These are phyloP conservation scores for Gonioctena quinquepunctata DNA, from an alignment of 1,140 invertebrate genomes.

Conservation along the genomic window DNA sequence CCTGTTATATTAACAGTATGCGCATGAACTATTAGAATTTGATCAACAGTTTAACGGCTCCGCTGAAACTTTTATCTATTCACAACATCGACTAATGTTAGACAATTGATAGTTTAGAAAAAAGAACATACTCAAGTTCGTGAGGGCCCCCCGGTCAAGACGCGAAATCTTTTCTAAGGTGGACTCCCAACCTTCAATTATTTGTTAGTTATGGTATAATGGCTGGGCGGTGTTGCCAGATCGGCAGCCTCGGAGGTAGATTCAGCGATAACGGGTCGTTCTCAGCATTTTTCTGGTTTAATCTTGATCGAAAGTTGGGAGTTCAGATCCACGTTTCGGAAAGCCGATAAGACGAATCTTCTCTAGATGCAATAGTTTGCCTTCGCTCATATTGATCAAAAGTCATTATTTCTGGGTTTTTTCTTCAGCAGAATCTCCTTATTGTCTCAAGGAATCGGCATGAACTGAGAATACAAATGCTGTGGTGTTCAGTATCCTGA, in stretches of 20 bases:
- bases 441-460: too few relatives aligned
- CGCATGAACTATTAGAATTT: not conserved
- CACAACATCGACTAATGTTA: conserved; percentile 2
- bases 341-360: too few relatives aligned
- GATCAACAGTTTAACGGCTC: conserved; percentile 5
- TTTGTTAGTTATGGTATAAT: conserved; percentile 24
- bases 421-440: too few relatives aligned
- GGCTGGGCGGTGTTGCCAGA: not conserved
- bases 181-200: conserved; percentile 23
- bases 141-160: conserved; percentile 15
- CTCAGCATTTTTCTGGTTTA: too few relatives aligned
- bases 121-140: conserved; percentile 14
- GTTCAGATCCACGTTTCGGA: too few relatives aligned
- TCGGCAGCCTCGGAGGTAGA: not conserved
- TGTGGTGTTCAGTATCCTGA: too few relatives aligned
- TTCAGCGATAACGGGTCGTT: too few relatives aligned
- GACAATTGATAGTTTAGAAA: conserved; percentile 4
- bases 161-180: not conserved
- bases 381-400: too few relatives aligned
- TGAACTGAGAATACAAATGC: too few relatives aligned
- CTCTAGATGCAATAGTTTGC: too few relatives aligned
- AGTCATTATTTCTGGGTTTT: too few relatives aligned
- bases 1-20: not conserved
- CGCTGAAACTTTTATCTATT: not conserved
- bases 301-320: too few relatives aligned